Base-by-base conservation (phyloP, 1,140 invertebrate genomes). In the Ceratoteleas bidentatus region DNA sequence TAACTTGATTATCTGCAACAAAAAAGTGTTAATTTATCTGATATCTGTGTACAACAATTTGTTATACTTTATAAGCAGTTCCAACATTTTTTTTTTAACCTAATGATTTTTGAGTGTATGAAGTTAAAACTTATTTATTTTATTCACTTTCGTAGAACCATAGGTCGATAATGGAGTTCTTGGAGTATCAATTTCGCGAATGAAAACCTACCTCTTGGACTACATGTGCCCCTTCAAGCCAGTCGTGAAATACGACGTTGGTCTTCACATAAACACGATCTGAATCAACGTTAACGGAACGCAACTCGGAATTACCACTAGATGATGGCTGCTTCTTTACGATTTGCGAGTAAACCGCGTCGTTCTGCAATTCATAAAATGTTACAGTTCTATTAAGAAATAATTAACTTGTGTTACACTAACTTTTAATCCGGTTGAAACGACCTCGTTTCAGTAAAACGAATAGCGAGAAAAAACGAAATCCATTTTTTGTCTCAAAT, bases 261-360 rank as follows among this genome's bases (percentile, higher is more conserved):
- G 96, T 94, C 58, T 92, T 88, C 11, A 96, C 93, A 82, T 95
- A 96, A 0, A 95, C 93, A 69, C 94, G 94, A 76, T 94, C 94
- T 38, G 93, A 92, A 84, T 96, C 95, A 3, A 95, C 93, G 24
- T 95, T 92, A 53, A 93, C 90, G 52, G 92, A 92, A 83, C 83
- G 92, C 40, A 90, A 60, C 88, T 70, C 88, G 84, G 47, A 89
- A 89, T 74, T 90, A 88, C 13, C 58, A 32, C 32, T 53, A 33
- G 24, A 78, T 83, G 47, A 81, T 74, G 90, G 77, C 79, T 92
- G 90, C 72, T 93, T 93, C 58, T 93, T 93, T 54, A 88, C 87
- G 0, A 88, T 74, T 14, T 87, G 70, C 9, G 62, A 40, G 43
- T 84, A 54, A 54, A 85, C 33, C 2, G 83, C 32, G 2, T 89